Percentiles rank a stretch among this genome's conserved stretches.
Evolutionary conservation across 2,113 vertebrate species (phyloP).

Genomic region (Semnopithecus entellus): DNA sequence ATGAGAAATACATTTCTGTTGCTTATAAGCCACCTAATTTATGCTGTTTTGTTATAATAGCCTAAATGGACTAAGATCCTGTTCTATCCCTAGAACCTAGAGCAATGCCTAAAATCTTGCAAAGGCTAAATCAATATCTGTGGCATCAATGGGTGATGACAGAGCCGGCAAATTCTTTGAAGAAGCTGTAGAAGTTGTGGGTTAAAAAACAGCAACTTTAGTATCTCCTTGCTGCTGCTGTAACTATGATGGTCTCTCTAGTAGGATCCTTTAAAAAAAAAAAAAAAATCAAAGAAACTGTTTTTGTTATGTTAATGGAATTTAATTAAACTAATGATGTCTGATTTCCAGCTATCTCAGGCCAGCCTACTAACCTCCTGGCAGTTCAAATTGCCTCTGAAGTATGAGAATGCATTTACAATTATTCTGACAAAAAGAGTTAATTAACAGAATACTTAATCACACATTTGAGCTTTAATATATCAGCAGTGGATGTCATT

Average conservation of each 20-base stretch:
- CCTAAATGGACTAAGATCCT: neutral
- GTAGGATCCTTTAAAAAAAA: neutral
- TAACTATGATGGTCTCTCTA: accelerated
- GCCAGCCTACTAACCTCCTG: neutral
- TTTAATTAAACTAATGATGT: conserved; percentile 54
- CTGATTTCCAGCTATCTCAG: neutral
- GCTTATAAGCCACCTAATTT: neutral
- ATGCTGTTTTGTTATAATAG: neutral
- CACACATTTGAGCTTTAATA: conserved; percentile 60
- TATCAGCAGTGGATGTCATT: conserved; percentile 71
- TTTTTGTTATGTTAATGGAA: conserved; percentile 29
- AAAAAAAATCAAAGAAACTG: neutral
- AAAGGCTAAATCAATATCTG: neutral
- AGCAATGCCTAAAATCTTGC: neutral
- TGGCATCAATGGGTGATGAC: accelerated
- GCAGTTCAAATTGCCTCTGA: conserved; percentile 62
- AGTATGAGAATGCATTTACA: conserved; percentile 38
- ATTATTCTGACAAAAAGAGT: conserved; percentile 71
- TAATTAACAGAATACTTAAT: conserved; percentile 77
- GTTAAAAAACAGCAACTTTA: neutral
- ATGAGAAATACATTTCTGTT: neutral
- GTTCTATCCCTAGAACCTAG: neutral
- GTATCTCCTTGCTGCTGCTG: neutral
- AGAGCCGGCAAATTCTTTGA: accelerated
- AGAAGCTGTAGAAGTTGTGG: accelerated